Evolutionary conservation across 2,113 vertebrate genomes (phyloP), one percentile per base, ranked within the genome.

Genomic region (Mastomys natalensis): DNA sequence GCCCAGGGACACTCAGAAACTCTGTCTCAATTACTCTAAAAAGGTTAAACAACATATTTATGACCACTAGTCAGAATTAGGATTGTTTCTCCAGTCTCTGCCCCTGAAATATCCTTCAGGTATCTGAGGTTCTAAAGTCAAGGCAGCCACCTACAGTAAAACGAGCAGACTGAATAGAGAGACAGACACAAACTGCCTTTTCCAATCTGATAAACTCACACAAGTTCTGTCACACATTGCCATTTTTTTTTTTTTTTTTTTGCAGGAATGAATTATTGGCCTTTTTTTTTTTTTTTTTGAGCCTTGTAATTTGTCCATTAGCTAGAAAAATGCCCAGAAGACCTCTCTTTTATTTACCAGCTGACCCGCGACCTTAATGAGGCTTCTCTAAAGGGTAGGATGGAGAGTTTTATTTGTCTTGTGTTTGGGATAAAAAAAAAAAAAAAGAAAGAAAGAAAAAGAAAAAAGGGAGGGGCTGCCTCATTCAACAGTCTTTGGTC

Each of bases 381-480:
- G 84, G 45, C 94, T 21, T 96, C 87, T 96, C 96, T 97, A 95
- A 88, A 98, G 93, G 87, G 97, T 88, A 31, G 0, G 97, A 96
- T 97, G 45, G 55, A 97, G 45, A 97, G 93, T 97, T 98, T 98
- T 98, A 97, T 98, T 98, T 98, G 94, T 90, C 66, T 97, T 97
- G 95, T 97, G 95, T 95, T 98, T 97, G 89, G 85, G 92, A 91
- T 92, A 2, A 16, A 29, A 98, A 96, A 96, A 22, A 60, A 68
- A 31, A 66, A 11, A 31, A 31, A 66, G 29, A 31, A 31, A 66
- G 8, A 64, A 66, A 66, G 64, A 31, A 66, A 96, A 40, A 73
- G 97, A 96, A 96, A 96, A 95, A 95, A 93, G 78, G 84, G 95
- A 98, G 95, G 95, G 91, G 90, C 89, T 73, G 87, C 95, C 81